These are phyloP conservation scores for Garrulus glandarius DNA, from an alignment of 2,797 vertebrate species.

Conservation along the genomic window DNA sequence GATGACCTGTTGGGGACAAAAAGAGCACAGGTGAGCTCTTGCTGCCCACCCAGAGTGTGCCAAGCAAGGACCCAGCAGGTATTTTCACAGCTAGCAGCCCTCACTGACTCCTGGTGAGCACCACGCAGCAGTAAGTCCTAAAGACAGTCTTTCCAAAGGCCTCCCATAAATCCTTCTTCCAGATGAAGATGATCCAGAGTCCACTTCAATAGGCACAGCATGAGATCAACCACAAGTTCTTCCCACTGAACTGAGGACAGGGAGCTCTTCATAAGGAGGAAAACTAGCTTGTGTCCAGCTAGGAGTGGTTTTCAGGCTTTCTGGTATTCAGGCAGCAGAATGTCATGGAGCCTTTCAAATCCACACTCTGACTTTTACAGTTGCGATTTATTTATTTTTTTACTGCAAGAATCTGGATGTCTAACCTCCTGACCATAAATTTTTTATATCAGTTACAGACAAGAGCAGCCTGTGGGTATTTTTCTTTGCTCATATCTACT, in stretches of 20 bases:
- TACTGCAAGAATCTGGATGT: background rate
- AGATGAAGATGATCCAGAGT: background rate
- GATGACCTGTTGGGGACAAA: constrained; percentile 80
- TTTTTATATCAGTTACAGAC: background rate
- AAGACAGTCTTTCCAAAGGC: background rate
- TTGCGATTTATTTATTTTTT: background rate
- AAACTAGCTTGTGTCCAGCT: background rate
- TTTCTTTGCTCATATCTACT: background rate
- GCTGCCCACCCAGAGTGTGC: background rate
- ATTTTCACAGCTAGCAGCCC: background rate
- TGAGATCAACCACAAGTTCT: background rate
- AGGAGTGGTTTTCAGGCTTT: background rate
- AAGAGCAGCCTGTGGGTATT: background rate
- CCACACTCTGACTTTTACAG: background rate
- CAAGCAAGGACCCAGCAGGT: background rate
- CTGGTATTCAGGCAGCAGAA: background rate
- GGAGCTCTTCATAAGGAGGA: background rate
- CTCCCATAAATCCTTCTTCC: background rate
- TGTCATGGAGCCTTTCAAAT: background rate
- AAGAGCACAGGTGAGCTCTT: background rate
- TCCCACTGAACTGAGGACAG: background rate
- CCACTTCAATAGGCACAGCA: background rate
- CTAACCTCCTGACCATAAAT: background rate
- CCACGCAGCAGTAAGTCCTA: background rate
- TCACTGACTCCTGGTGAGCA: background rate